Base-by-base conservation (phyloP, 2,797 vertebrate species). In the Bovichtus variegatus region DNA sequence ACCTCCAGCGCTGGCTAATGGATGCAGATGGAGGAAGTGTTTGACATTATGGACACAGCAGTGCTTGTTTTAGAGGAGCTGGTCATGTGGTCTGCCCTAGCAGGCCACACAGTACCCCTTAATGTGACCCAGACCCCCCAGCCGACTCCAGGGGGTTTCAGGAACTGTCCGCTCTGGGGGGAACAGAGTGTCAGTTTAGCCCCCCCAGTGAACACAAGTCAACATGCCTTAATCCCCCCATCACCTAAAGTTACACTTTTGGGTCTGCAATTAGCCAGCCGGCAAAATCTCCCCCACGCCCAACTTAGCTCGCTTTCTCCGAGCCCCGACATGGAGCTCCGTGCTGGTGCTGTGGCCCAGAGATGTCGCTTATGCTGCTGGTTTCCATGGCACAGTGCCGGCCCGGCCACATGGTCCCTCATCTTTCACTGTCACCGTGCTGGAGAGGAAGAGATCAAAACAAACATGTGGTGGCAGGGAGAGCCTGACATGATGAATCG, bases 191-290 rank as follows among this genome's bases (percentile, higher is more conserved):
- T 93, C 92, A 88, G 87, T 89, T 93, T 89, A 90, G 84, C 83
- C 87, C 91, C n/a, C 91, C 91, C 43, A 76, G 92, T 93, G 93
- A 93, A 87, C 92, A 91, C 91, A 90, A 92, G 92, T 94, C 91
- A 94, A 94, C 94, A 94, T 91, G 89, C 91, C 93, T 89, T 92
- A 93, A 91, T 91, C 84, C 92, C 91, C 89, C 87, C 79, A 83
- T 91, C 93, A 93, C 92, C 92, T 94, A 92, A 92, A 88, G 92
- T 94, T 95, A 93, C 94, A 94, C 91, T 93, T 90, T 88, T 63
- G 78, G 87, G 80, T 89, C 89, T 84, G 85, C 88, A 93, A 94
- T 95, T 93, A 94, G 92, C 89, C 83, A 78, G 61, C 73, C 43
- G 31, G 83, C 61, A 43, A 71, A 81, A 84, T 90, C 75, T 54